Percentiles rank a stretch among this genome's conserved stretches.
Conservation (phyloP, 2,113 vertebrate genomes). For the Alouatta palliata region DNA sequence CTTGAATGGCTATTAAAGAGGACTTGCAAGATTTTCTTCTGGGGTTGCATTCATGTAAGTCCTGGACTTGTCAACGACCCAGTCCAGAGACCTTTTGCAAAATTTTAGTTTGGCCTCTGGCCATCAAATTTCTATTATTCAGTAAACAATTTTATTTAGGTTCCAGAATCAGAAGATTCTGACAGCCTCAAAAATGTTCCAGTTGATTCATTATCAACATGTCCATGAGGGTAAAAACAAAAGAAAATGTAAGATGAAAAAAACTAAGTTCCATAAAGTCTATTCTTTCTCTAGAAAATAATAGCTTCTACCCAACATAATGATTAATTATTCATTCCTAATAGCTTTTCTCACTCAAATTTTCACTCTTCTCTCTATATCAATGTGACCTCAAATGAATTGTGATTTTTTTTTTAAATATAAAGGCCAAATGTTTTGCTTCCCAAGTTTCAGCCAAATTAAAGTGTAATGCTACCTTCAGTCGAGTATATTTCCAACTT, state of each 20-base stretch:
- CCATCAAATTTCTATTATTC: background rate
- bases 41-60: background rate
- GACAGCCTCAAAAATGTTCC: conserved; percentile 19
- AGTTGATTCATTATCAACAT: conserved; percentile 38
- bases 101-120: background rate
- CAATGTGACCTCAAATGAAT: background rate
- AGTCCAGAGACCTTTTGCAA: background rate
- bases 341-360: background rate
- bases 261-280: background rate
- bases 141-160: background rate
- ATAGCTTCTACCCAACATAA: too few relatives aligned
- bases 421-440: background rate
- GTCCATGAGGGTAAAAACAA: background rate
- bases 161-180: background rate
- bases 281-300: background rate
- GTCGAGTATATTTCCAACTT: background rate
- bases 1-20: background rate
- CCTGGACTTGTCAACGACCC: background rate
- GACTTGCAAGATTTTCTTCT: background rate
- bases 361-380: background rate
- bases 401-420: background rate
- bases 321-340: background rate
- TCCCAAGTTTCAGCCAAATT: background rate
- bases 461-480: background rate
- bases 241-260: background rate